Percentiles rank a stretch among this genome's conserved stretches.
phyloP scores from a whole-genome alignment of 2,888 invertebrate genomes.

The Mellilla xanthometata region DNA sequence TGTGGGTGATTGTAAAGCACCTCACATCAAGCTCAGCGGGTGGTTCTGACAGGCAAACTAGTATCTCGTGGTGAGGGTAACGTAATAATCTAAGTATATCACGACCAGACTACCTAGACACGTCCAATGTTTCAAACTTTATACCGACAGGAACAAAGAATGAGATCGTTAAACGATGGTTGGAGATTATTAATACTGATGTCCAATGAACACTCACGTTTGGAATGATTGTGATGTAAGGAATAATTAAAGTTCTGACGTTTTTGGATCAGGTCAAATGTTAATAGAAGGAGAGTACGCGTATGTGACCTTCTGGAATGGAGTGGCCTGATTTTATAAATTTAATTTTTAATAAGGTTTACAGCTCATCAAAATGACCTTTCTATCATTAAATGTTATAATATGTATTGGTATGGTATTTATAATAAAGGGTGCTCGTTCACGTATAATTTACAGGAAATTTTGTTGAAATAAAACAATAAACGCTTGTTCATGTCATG shows the following conservation, averaged over 20 bases:
- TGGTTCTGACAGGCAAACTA: slow-evolving; percentile 73
- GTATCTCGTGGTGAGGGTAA: slow-evolving; percentile 70
- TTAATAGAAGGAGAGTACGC: slow-evolving; percentile 34
- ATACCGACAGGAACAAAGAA: slow-evolving; percentile 31
- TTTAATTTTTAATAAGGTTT: no score
- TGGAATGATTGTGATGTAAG: slow-evolving; percentile 75
- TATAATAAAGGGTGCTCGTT: no score
- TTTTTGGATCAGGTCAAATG: slow-evolving; percentile 58
- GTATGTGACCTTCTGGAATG: slow-evolving; percentile 8
- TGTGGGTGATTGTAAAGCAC: slow-evolving; percentile 59
- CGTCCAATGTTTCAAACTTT: slow-evolving; percentile 33
- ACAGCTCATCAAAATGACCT: no score
- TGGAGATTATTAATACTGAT: slow-evolving; percentile 54
- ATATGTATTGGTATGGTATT: no score
- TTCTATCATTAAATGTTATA: no score
- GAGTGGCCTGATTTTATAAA: slow-evolving; percentile 8
- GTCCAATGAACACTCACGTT: slow-evolving; percentile 74
- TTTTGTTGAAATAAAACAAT: no score
- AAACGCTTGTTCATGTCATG: no score
- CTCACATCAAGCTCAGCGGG: slow-evolving; percentile 79
- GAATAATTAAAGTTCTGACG: slow-evolving; percentile 75
- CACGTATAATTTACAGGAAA: no score
- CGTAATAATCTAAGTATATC: slow-evolving; percentile 72
- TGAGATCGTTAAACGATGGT: slow-evolving; percentile 49
- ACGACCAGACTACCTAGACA: slow-evolving; percentile 61